Percentiles rank a stretch among this genome's conserved stretches.
Evolutionary conservation across 2,113 vertebrate species (phyloP).

Genomic region (Osmerus eperlanus): DNA sequence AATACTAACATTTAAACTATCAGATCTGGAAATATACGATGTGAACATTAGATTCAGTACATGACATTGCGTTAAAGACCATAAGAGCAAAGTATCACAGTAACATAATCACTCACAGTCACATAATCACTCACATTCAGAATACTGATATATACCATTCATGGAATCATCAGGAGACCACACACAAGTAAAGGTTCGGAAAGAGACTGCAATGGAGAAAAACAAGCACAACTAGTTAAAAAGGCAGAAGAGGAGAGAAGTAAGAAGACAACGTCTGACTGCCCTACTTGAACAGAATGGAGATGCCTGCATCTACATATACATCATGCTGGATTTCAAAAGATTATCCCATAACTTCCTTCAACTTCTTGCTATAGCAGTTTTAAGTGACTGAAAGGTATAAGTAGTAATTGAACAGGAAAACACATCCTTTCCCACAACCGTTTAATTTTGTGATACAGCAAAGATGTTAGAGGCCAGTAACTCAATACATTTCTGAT

Average conservation of each 20-base stretch:
- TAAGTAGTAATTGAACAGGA: too few relatives aligned
- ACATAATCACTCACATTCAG: not conserved
- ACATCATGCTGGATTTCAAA: conserved; percentile 50
- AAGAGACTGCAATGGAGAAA: not conserved
- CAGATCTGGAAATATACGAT: not conserved
- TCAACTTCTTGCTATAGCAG: conserved; percentile 1
- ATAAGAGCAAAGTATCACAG: too few relatives aligned
- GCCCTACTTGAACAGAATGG: conserved; percentile 42
- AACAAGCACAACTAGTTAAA: conserved; percentile 14
- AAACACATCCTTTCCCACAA: too few relatives aligned
- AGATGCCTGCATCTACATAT: conserved; percentile 52
- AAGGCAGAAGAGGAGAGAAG: conserved; percentile 36
- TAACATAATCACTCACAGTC: too few relatives aligned
- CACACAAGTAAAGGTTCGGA: conserved; percentile 4
- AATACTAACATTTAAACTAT: not conserved
- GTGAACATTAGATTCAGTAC: too few relatives aligned
- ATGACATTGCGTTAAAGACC: too few relatives aligned
- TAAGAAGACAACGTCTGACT: conserved; percentile 38
- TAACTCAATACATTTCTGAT: too few relatives aligned
- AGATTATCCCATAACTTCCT: conserved; percentile 30
- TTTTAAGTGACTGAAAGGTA: too few relatives aligned
- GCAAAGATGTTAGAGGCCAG: too few relatives aligned
- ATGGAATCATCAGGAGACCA: conserved; percentile 4
- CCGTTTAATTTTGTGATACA: too few relatives aligned
- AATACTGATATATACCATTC: not conserved